These are phyloP conservation scores for Gracilinanus agilis DNA, from an alignment of 2,113 vertebrate genomes.

Conservation along the genomic window DNA sequence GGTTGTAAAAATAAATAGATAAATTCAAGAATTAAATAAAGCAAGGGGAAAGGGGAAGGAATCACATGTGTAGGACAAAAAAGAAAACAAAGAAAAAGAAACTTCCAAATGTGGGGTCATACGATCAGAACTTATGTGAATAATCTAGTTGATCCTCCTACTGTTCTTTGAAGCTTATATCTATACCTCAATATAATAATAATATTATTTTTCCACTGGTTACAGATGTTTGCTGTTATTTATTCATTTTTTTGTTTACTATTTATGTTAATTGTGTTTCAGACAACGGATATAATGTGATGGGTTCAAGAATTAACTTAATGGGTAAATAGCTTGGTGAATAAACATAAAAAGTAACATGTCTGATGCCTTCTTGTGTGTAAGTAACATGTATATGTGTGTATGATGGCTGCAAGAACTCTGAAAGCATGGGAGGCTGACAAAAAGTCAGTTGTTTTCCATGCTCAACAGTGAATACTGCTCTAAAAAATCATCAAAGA, in stretches of 20 bases:
- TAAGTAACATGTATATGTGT: background rate
- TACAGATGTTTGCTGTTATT: background rate
- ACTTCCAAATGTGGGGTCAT: background rate
- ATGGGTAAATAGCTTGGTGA: conserved; percentile 5
- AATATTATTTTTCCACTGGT: background rate
- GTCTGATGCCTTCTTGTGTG: conserved; percentile 9
- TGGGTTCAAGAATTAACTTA: background rate
- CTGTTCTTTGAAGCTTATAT: background rate
- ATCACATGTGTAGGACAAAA: background rate
- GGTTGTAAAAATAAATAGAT: background rate
- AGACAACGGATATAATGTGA: background rate
- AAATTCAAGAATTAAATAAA: background rate
- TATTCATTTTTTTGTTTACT: background rate
- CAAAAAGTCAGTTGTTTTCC: background rate
- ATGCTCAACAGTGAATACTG: background rate
- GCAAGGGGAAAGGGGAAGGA: background rate
- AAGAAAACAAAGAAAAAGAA: background rate
- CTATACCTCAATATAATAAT: too few species aligned
- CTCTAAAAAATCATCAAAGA: background rate
- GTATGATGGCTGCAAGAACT: conserved; percentile 12
- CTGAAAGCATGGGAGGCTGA: conserved; percentile 14
- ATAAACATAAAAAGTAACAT: conserved; percentile 28
- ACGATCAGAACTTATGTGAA: background rate
- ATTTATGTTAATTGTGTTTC: background rate
- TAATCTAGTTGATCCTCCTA: conserved; percentile 2